These are phyloP conservation scores for Ferdinandea cuprea DNA, from an alignment of 2,888 invertebrate genomes.

Conservation along the genomic window DNA sequence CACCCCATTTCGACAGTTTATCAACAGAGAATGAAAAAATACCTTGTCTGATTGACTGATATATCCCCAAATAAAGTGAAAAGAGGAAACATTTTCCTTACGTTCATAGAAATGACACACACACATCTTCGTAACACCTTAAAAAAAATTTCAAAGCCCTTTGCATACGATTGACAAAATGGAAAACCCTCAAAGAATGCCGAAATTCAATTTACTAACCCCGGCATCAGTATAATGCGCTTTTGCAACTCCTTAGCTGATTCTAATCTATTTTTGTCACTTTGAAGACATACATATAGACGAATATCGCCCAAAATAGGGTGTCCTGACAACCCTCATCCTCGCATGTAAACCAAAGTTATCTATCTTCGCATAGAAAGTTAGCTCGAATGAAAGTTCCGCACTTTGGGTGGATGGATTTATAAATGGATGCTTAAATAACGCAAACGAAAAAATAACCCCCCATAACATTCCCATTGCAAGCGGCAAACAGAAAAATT, in stretches of 20 bases:
- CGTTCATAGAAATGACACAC: background rate
- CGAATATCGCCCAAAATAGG: slow-evolving; percentile 13
- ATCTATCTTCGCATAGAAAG: slow-evolving; percentile 55
- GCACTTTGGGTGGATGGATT: slow-evolving; percentile 37
- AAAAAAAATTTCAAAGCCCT: slow-evolving; percentile 3
- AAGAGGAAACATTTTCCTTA: no score
- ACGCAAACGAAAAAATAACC: no score
- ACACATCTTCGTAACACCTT: background rate
- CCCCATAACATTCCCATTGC: no score
- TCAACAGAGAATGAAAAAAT: no score
- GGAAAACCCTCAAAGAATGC: slow-evolving; percentile 35
- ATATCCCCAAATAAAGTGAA: no score
- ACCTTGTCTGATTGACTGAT: no score
- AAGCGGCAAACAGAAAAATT: no score
- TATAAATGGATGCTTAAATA: no score
- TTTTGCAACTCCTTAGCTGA: slow-evolving; percentile 67
- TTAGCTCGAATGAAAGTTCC: slow-evolving; percentile 53
- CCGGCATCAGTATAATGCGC: slow-evolving; percentile 33
- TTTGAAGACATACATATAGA: slow-evolving; percentile 61
- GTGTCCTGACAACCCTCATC: slow-evolving; percentile 29
- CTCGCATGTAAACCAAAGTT: slow-evolving; percentile 43
- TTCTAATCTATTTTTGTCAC: slow-evolving; percentile 72
- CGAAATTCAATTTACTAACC: slow-evolving; percentile 64
- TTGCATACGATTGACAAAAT: background rate
- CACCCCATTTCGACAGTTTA: no score